A percentile compares a stretch with the other conserved stretches of the same genome.
Evolutionary conservation across 2,113 vertebrate genomes (phyloP).

Genomic region (Thunnus thynnus): DNA sequence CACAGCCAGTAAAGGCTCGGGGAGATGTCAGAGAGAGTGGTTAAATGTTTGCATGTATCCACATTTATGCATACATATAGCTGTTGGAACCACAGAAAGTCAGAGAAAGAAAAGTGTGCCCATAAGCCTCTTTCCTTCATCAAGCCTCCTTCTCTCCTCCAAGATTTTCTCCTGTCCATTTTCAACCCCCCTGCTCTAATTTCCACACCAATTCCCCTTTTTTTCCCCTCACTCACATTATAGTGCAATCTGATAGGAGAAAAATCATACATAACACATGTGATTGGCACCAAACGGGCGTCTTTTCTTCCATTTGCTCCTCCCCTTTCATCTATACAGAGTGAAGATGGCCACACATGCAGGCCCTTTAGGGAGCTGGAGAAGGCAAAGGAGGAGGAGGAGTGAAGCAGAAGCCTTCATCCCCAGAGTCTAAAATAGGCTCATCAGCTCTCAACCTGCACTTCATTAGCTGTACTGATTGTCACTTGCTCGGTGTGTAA

Average conservation of each 20-base stretch:
- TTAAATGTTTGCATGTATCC: slow-evolving; percentile 17
- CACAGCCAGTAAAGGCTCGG: slow-evolving; percentile 40
- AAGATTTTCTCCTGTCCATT: slow-evolving; percentile 30
- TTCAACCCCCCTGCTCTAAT: slow-evolving; percentile 22
- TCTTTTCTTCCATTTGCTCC: slow-evolving; percentile 76
- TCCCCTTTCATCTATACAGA: slow-evolving; percentile 71
- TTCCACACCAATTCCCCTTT: slow-evolving; percentile 30
- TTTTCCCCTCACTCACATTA: slow-evolving; percentile 3
- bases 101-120: neutral
- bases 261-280: slow-evolving; percentile 42
- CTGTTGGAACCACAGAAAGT: slow-evolving; percentile 20
- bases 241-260: slow-evolving; percentile 30
- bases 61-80: slow-evolving; percentile 23
- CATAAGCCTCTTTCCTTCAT: slow-evolving; percentile 19
- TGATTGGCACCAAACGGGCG: slow-evolving; percentile 76
- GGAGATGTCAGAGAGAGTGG: slow-evolving; percentile 19
- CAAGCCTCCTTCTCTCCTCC: slow-evolving; percentile 13
- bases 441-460: slow-evolving; percentile 77
- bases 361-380: slow-evolving; percentile 59
- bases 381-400: slow-evolving; percentile 21
- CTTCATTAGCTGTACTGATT: slow-evolving; percentile 77
- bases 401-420: slow-evolving; percentile 40
- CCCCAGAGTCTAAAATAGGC: slow-evolving; percentile 66
- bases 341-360: slow-evolving; percentile 59
- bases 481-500: slow-evolving; percentile 52